Evolutionary conservation across 2,113 vertebrate genomes (phyloP).

Genomic region (Nannospalax galili): DNA sequence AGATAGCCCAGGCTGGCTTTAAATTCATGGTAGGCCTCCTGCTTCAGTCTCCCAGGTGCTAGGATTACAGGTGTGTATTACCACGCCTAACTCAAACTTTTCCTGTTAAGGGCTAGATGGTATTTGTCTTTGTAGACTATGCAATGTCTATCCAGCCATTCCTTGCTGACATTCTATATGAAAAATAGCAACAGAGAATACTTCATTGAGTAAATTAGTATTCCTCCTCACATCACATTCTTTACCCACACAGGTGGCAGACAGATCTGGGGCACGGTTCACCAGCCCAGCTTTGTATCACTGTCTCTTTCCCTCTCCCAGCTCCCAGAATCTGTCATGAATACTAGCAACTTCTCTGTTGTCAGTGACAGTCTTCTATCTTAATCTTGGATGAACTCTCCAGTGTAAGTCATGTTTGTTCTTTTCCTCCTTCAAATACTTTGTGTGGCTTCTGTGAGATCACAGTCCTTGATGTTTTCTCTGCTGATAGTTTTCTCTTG

Average conservation of each 20-base stretch:
- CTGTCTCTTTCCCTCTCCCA: too few species aligned
- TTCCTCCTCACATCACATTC: not conserved
- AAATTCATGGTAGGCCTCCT: not conserved
- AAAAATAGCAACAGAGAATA: not conserved
- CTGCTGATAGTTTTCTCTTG: not conserved
- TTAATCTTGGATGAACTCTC: not conserved
- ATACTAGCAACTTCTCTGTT: not conserved
- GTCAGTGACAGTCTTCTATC: not conserved
- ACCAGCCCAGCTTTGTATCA: not conserved
- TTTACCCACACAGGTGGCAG: constrained; percentile 4
- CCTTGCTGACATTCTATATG: not conserved
- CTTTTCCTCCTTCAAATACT: not conserved
- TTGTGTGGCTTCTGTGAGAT: constrained; percentile 2
- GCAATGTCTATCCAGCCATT: not conserved
- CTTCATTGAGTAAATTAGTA: not conserved
- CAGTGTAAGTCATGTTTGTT: not conserved
- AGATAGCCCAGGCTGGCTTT: not conserved
- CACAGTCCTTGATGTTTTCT: not conserved
- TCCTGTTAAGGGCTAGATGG: not conserved
- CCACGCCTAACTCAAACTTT: not conserved
- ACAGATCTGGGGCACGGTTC: not conserved
- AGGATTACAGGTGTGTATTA: not conserved
- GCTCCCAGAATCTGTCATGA: not conserved
- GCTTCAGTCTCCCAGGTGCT: not conserved
- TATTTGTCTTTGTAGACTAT: not conserved